These are phyloP conservation scores for Drosophila parvula DNA, from an alignment of 1,140 invertebrate genomes.

Conservation along the genomic window DNA sequence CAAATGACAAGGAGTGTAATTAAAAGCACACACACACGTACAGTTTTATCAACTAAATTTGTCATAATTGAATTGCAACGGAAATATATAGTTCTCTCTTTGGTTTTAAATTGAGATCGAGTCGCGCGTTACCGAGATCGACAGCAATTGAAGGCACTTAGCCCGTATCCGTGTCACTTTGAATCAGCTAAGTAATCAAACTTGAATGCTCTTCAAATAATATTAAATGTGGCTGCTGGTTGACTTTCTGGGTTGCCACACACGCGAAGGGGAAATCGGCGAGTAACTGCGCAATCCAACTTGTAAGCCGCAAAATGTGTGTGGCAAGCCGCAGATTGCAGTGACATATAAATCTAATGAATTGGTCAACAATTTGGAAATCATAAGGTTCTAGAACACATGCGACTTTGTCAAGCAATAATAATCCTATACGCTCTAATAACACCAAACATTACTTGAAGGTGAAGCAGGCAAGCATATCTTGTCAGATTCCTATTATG, in stretches of 20 bases:
- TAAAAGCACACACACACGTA: slow-evolving; percentile 11
- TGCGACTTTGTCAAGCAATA: slow-evolving; percentile 11
- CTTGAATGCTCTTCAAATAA: slow-evolving; percentile 9
- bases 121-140: slow-evolving; percentile 18
- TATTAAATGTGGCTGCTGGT: slow-evolving; percentile 14
- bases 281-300: slow-evolving; percentile 1
- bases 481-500: no score
- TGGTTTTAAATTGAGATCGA: slow-evolving; percentile 17
- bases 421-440: slow-evolving; percentile 8
- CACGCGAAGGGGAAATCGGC: slow-evolving; percentile 15
- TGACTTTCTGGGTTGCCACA: slow-evolving; percentile 47
- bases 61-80: slow-evolving; percentile 59
- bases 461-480: not conserved
- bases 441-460: not conserved
- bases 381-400: slow-evolving; percentile 8
- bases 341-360: slow-evolving; percentile 9
- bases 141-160: slow-evolving; percentile 56
- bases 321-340: slow-evolving; percentile 9
- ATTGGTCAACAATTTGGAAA: slow-evolving; percentile 5
- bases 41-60: slow-evolving; percentile 20
- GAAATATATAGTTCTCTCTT: slow-evolving; percentile 31
- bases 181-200: slow-evolving; percentile 43
- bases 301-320: slow-evolving; percentile 27
- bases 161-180: slow-evolving; percentile 49
- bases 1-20: slow-evolving; percentile 58